Evolutionary conservation across 23 tunicate species (phyloP).

Genomic region (Clavelina lepadiformis): DNA sequence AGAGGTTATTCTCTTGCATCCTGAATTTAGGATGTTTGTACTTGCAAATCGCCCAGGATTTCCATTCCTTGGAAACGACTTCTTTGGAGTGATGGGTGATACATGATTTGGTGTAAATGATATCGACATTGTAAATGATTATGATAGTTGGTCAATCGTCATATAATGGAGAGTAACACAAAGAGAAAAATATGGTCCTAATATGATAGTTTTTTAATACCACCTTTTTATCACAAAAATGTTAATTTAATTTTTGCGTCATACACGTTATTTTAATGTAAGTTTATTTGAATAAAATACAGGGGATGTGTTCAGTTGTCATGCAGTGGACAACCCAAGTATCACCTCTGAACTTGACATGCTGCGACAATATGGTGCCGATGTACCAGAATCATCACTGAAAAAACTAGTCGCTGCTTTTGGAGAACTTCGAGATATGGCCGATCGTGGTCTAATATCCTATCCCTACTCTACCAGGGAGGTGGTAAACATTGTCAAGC

Average conservation of each 20-base stretch:
- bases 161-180: too few relatives aligned
- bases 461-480: slow-evolving; percentile 96
- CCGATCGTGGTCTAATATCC: slow-evolving; percentile 77
- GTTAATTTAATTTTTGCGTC: too few relatives aligned
- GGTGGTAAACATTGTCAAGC: slow-evolving; percentile 93
- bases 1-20: slow-evolving; percentile 88
- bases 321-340: slow-evolving; percentile 96
- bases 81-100: slow-evolving; percentile 90
- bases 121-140: too few relatives aligned
- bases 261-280: too few relatives aligned
- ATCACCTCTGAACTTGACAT: slow-evolving; percentile 72
- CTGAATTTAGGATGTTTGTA: slow-evolving; percentile 93
- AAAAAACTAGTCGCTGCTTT: slow-evolving; percentile 90
- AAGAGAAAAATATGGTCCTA: too few relatives aligned
- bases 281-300: too few relatives aligned
- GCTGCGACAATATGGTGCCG: slow-evolving; percentile 78
- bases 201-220: too few relatives aligned
- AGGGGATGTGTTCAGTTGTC: slow-evolving; percentile 98
- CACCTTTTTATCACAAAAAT: too few relatives aligned
- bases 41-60: slow-evolving; percentile 96
- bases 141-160: too few relatives aligned
- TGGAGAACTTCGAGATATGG: slow-evolving; percentile 87
- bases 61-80: slow-evolving; percentile 94
- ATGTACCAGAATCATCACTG: slow-evolving; percentile 65
- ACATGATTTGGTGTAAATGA: too few relatives aligned